Conservation (phyloP, 2,797 vertebrate genomes). For the Moxostoma hubbsi region DNA sequence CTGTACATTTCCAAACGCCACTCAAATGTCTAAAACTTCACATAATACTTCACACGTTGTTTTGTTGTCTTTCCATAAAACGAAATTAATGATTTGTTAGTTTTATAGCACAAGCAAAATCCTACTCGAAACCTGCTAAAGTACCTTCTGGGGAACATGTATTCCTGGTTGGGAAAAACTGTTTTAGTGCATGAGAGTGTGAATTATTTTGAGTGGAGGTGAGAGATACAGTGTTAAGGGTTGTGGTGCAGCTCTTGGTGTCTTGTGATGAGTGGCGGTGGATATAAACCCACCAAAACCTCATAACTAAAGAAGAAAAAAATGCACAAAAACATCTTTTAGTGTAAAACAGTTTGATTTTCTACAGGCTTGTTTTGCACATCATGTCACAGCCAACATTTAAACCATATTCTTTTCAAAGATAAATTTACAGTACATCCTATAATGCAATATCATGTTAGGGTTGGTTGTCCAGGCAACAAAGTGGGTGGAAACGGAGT, state of each 20-base stretch:
- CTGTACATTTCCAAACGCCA: too few relatives aligned
- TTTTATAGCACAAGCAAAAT: too few relatives aligned
- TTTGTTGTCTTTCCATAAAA: too few relatives aligned
- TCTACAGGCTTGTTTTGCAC: neutral
- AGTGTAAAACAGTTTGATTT: neutral
- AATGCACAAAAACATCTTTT: conserved; percentile 1
- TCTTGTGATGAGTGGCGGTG: neutral
- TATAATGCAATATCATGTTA: conserved; percentile 63
- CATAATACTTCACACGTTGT: too few relatives aligned
- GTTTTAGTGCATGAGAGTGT: neutral
- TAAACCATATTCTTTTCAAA: conserved; percentile 55
- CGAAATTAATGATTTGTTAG: too few relatives aligned
- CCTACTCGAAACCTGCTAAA: too few relatives aligned
- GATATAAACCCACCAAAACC: neutral
- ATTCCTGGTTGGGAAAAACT: too few relatives aligned
- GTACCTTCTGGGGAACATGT: too few relatives aligned
- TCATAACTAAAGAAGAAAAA: conserved; percentile 2
- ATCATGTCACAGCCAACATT: conserved; percentile 33
- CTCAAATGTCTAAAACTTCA: too few relatives aligned
- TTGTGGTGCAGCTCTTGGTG: neutral
- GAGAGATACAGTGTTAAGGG: conserved; percentile 6
- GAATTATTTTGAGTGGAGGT: neutral
- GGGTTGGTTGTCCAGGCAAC: conserved; percentile 54
- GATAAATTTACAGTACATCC: conserved; percentile 46
- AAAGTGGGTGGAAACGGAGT: conserved; percentile 18